A percentile compares a stretch with the other conserved stretches of the same genome.
Conservation (phyloP, 2,888 invertebrate genomes). For the Tenthredo amoena region DNA sequence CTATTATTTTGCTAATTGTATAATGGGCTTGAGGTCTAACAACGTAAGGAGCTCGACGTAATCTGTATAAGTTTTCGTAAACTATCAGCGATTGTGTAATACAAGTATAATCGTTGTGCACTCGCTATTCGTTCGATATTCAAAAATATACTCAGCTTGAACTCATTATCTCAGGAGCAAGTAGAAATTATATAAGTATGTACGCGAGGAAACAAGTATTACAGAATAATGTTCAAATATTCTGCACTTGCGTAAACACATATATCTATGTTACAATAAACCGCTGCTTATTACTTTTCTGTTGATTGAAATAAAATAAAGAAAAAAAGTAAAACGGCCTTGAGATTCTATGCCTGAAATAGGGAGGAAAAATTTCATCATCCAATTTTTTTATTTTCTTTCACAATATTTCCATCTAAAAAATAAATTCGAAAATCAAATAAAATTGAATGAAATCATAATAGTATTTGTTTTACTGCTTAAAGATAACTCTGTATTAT, state of each 20-base stretch:
- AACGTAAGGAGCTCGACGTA: neutral
- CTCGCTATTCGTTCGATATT: neutral
- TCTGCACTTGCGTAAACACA: neutral
- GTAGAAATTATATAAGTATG: neutral
- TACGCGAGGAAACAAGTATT: neutral
- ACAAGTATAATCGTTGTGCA: neutral
- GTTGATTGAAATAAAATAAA: neutral
- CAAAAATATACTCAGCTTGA: neutral
- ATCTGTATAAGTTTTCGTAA: neutral
- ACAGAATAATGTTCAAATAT: slow-evolving; percentile 1
- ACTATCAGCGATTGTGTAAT: neutral
- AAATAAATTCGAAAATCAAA: neutral
- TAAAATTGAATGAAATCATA: neutral
- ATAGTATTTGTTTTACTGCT: neutral
- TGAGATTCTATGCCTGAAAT: neutral
- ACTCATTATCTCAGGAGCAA: neutral
- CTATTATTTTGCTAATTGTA: neutral
- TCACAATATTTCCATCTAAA: neutral
- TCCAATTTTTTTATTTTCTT: neutral
- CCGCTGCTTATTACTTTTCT: neutral
- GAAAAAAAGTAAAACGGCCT: neutral
- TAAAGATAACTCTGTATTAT: slow-evolving; percentile 48
- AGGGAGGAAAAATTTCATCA: neutral
- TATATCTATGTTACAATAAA: neutral
- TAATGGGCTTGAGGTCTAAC: neutral